A percentile compares a stretch with the other conserved stretches of the same genome.
phyloP scores from a whole-genome alignment of 2,797 vertebrate genomes.

The Tapirus indicus region DNA sequence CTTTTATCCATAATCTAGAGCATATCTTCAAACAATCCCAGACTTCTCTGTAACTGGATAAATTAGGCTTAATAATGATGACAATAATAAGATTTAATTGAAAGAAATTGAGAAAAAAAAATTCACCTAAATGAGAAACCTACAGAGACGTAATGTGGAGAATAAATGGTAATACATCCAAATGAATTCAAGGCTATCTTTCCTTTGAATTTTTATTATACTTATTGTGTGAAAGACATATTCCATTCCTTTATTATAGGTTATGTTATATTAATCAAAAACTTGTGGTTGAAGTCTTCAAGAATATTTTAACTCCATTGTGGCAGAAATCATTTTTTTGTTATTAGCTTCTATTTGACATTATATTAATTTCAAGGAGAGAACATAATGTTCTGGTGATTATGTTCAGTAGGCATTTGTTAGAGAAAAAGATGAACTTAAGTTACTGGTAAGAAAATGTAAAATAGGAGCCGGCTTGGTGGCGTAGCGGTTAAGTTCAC shows the following conservation, averaged over 20 bases:
- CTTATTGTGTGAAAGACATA: not conserved
- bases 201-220: not conserved
- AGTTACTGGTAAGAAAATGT: not conserved
- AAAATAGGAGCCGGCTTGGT: not conserved
- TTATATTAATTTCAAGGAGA: constrained; percentile 15
- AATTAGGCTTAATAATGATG: not conserved
- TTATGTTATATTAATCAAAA: not conserved
- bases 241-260: not conserved
- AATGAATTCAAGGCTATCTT: not conserved
- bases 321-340: not conserved
- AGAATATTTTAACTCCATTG: not conserved
- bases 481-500: too few species aligned
- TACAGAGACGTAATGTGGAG: not conserved
- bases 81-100: not conserved
- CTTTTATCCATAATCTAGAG: not conserved
- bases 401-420: not conserved
- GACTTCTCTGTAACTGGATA: not conserved
- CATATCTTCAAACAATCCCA: constrained; percentile 22
- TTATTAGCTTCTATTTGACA: not conserved
- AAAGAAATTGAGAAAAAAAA: not conserved
- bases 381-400: not conserved
- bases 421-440: not conserved
- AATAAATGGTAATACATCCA: not conserved
- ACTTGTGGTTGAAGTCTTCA: not conserved
- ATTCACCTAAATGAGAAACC: not conserved